Evolutionary conservation across 2,797 vertebrate species (phyloP), one percentile per base, ranked within the genome.

Genomic region (Myotis daubentonii): DNA sequence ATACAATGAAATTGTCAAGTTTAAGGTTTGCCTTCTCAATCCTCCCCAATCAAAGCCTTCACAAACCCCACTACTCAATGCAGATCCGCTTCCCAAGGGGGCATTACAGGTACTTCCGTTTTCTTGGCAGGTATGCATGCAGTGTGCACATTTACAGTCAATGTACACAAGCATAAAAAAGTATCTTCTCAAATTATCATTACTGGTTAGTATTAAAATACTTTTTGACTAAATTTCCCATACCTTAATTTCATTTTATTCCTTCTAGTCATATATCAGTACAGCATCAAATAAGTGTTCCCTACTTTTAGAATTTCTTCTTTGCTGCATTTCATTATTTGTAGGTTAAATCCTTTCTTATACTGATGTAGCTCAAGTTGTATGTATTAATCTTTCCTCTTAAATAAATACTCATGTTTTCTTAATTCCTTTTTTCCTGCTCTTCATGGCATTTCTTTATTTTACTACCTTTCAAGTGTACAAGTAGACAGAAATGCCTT

Each of bases 361-460:
- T 70, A 78, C 11, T 47, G 6, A 89, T 44, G 4, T 78, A 87
- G 92, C 25, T 91, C 57, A 76, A 72, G 6, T 55, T 89, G n/a
- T 33, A 74, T 55, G n/a, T 47, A 83, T 79, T n/a, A 74, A 49
- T 33, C 57, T 92, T 94, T 85, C n/a, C 25, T 93, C 88, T 88
- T 65, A 49, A 83, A 44, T 44, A 70, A 90, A 86, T 66, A 22
- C 30, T 12, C n/a, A 28, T 70, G 28, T 57, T 91, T 28, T 11
- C 44, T 92, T 90, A 66, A 88, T 66, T 70, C 11, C 83, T 86
- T 57, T 76, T 66, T 75, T 41, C 41, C 36, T 75, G 7, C 12
- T 49, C 11, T 57, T 41, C 17, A 30, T 91, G n/a, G 49, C 19
- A 76, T 87, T 65, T 92, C 68, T 71, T 75, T 85, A 74, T 80